phyloP scores from a whole-genome alignment of 2,888 invertebrate species.

The Eulithis prunata region DNA sequence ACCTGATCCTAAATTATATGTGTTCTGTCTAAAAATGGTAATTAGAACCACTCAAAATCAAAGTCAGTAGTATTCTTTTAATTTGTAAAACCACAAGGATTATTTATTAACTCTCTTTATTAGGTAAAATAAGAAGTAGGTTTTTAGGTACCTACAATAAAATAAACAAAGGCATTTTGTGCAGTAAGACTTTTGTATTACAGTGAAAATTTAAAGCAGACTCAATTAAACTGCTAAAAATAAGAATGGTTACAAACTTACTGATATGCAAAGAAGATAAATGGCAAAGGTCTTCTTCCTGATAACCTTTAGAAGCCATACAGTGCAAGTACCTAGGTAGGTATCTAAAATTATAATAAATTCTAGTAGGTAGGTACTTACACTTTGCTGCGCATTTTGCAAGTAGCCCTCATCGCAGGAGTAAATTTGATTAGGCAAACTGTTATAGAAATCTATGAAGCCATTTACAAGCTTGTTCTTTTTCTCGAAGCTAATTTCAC shows the following conservation, averaged over 20 bases:
- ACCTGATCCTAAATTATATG: too few species aligned
- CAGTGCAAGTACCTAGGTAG: background rate
- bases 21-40: too few species aligned
- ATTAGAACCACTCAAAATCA: too few species aligned
- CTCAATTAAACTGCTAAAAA: slow-evolving; percentile 1
- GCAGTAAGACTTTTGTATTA: background rate
- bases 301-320: slow-evolving; percentile 45
- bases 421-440: slow-evolving; percentile 71
- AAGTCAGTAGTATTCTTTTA: too few species aligned
- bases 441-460: slow-evolving; percentile 78
- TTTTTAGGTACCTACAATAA: too few species aligned
- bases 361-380: slow-evolving; percentile 55
- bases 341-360: background rate
- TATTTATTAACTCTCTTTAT: too few species aligned
- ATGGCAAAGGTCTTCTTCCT: slow-evolving; percentile 26
- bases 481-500: slow-evolving; percentile 58
- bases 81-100: too few species aligned
- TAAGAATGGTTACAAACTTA: slow-evolving; percentile 7
- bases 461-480: slow-evolving; percentile 63
- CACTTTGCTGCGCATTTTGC: slow-evolving; percentile 72
- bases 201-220: background rate
- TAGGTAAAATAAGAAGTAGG: too few species aligned
- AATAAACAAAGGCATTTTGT: too few species aligned
- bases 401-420: slow-evolving; percentile 74
- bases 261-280: slow-evolving; percentile 26